Conservation (phyloP, 1,140 invertebrate genomes). For the Branchinecta lindahli region DNA sequence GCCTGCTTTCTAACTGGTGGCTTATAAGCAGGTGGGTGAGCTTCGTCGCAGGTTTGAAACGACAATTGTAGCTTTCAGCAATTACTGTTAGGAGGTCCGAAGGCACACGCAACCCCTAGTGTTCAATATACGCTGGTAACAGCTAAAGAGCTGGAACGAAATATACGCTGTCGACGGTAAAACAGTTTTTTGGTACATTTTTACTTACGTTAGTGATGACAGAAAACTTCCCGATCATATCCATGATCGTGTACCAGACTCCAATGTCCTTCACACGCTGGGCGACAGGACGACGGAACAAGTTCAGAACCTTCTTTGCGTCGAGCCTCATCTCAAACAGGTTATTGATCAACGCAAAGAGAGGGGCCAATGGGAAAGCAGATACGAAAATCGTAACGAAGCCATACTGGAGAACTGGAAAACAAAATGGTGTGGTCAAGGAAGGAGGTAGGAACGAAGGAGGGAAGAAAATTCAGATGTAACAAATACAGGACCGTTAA, state of each 20-base stretch:
- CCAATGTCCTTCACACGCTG: conserved; percentile 71
- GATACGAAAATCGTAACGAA: conserved; percentile 81
- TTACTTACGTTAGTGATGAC: conserved; percentile 78
- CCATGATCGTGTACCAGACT: conserved; percentile 80
- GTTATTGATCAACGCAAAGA: conserved; percentile 76
- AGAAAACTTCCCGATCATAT: conserved; percentile 72
- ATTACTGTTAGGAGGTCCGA: no score
- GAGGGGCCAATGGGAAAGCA: conserved; percentile 71
- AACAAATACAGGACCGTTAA: conserved; percentile 20
- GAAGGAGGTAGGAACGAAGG: not conserved
- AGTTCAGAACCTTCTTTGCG: conserved; percentile 66
- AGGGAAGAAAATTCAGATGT: conserved; percentile 19
- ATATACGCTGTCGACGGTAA: no score
- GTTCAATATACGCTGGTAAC: no score
- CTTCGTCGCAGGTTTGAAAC: no score
- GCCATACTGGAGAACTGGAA: conserved; percentile 66
- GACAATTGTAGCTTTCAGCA: no score
- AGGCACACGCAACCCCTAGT: no score
- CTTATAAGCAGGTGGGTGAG: no score
- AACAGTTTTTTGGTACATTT: no score
- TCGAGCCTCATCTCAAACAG: conserved; percentile 75
- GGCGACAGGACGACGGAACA: conserved; percentile 66
- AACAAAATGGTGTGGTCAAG: conserved; percentile 21
- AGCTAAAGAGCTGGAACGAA: no score
- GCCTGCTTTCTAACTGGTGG: no score